A percentile compares a stretch with the other conserved stretches of the same genome.
phyloP scores from a whole-genome alignment of 2,888 invertebrate genomes.

The Lymantria dispar region DNA sequence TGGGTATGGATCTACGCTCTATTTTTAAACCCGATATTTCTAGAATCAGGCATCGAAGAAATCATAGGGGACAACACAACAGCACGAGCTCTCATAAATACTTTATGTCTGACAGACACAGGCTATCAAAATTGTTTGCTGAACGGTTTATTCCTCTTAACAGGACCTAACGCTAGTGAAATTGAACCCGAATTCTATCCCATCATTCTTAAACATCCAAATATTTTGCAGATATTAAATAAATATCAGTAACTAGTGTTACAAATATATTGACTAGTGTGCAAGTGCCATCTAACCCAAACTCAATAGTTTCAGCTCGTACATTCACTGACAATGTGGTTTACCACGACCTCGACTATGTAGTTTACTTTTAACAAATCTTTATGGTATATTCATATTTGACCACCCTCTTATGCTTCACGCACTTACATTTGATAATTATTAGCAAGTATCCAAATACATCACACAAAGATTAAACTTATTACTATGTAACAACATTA shows the following conservation, averaged over 20 bases:
- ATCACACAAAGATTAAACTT: no score
- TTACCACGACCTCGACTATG: no score
- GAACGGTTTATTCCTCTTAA: slow-evolving; percentile 24
- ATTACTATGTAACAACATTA: no score
- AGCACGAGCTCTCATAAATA: slow-evolving; percentile 21
- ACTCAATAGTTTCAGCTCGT: no score
- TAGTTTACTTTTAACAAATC: no score
- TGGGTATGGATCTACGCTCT: slow-evolving; percentile 20
- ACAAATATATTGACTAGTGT: no score
- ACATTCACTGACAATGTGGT: no score
- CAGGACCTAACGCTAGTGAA: slow-evolving; percentile 28
- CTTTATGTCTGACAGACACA: slow-evolving; percentile 25
- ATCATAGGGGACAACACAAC: slow-evolving; percentile 26
- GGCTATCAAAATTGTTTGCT: slow-evolving; percentile 35
- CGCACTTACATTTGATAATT: no score
- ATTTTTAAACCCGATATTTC: slow-evolving; percentile 20
- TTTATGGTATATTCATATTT: no score
- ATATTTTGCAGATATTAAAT: slow-evolving; percentile 26
- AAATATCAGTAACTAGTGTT: slow-evolving; percentile 15
- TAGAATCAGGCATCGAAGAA: slow-evolving; percentile 22
- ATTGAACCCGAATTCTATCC: slow-evolving; percentile 39
- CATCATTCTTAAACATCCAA: slow-evolving; percentile 29
- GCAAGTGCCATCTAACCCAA: no score
- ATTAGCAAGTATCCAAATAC: no score
- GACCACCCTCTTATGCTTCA: no score